A percentile compares a stretch with the other conserved stretches of the same genome.
Conservation (phyloP, 2,797 vertebrate genomes). For the Petrocephalus sullivani region DNA sequence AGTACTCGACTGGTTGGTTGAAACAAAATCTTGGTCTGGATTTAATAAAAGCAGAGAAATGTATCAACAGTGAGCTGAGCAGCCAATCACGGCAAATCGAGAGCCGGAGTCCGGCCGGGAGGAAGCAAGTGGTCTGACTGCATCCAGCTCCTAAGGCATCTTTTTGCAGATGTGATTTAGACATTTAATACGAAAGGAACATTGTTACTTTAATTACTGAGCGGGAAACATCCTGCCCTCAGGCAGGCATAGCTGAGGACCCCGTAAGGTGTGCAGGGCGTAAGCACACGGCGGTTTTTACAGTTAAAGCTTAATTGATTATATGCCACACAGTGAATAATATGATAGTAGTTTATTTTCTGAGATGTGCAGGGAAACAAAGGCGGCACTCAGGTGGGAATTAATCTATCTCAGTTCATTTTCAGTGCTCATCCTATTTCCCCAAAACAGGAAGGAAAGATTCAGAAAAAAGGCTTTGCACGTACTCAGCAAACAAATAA, state of each 20-base stretch:
- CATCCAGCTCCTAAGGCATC: not conserved
- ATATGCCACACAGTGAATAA: not conserved
- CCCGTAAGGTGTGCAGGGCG: not conserved
- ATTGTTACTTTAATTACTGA: not conserved
- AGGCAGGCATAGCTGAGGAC: not conserved
- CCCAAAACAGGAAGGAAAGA: not conserved
- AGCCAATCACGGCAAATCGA: not conserved
- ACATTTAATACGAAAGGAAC: not conserved
- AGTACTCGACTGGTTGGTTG: no score
- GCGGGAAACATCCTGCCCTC: not conserved
- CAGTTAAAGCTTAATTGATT: not conserved
- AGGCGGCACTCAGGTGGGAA: not conserved
- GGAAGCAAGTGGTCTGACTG: not conserved
- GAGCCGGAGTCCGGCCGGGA: not conserved
- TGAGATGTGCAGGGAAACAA: not conserved
- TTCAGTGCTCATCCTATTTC: not conserved
- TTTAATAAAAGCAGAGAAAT: not conserved
- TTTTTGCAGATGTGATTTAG: not conserved
- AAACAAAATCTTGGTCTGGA: no score
- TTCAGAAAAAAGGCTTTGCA: not conserved
- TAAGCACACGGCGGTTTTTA: not conserved
- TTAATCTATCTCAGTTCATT: not conserved
- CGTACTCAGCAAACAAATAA: not conserved
- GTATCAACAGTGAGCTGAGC: no score
- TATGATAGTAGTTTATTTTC: not conserved